A percentile compares a stretch with the other conserved stretches of the same genome.
Evolutionary conservation across 1,140 invertebrate genomes (phyloP).

Genomic region (Rhopalosiphum maidis): DNA sequence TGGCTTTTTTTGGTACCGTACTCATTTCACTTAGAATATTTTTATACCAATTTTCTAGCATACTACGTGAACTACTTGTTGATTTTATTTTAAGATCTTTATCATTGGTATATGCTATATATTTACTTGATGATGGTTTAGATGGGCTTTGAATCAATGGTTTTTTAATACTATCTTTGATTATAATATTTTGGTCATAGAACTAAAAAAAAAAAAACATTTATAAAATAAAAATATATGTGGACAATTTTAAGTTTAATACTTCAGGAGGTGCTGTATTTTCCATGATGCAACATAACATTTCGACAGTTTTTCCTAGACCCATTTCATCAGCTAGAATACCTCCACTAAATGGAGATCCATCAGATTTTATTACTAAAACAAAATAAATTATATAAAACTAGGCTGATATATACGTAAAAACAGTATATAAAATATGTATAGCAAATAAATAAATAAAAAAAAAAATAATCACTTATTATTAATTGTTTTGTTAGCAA

Average conservation of each 20-base stretch:
- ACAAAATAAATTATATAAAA: background rate
- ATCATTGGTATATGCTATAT: conserved; percentile 15
- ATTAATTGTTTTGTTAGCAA: no score
- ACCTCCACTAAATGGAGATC: conserved; percentile 69
- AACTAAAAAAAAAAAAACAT: conserved; percentile 37
- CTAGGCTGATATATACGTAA: background rate
- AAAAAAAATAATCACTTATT: background rate
- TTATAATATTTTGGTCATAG: background rate
- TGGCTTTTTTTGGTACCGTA: background rate
- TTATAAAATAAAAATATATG: background rate
- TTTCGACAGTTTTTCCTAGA: conserved; percentile 82
- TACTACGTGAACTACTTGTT: background rate
- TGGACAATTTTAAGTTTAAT: background rate
- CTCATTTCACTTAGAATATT: conserved; percentile 21
- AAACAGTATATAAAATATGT: background rate
- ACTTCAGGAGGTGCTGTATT: conserved; percentile 65
- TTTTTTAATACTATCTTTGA: background rate
- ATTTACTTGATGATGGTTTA: conserved; percentile 17
- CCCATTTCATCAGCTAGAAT: conserved; percentile 88
- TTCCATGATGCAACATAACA: conserved; percentile 72
- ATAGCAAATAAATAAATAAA: background rate
- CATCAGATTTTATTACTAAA: conserved; percentile 37
- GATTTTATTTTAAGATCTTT: background rate
- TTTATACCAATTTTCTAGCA: conserved; percentile 43
- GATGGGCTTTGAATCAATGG: background rate